These are phyloP conservation scores for Dolichopus griseipennis DNA, from an alignment of 2,888 invertebrate species.

Conservation along the genomic window DNA sequence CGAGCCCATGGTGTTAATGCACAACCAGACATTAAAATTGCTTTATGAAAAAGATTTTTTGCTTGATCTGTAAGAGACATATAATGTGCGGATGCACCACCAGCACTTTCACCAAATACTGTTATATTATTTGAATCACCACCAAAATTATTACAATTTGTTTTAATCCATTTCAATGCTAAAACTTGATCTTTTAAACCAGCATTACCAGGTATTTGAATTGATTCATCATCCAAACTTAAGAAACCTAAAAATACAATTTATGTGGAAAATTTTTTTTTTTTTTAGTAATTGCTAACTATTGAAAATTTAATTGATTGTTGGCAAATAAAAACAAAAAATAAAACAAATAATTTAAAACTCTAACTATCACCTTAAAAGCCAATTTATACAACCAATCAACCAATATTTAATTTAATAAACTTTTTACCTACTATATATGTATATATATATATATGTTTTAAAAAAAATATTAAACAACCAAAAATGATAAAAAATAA, in stretches of 20 bases:
- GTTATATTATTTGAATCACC: conserved; percentile 48
- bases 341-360: too few relatives aligned
- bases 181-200: conserved; percentile 48
- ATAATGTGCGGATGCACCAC: conserved; percentile 44
- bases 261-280: conserved; percentile 11
- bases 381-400: too few relatives aligned
- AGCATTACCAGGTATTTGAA: conserved; percentile 48
- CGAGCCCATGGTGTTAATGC: conserved; percentile 35
- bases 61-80: conserved; percentile 44
- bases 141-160: conserved; percentile 45
- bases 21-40: conserved; percentile 38
- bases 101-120: conserved; percentile 48
- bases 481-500: too few relatives aligned
- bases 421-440: too few relatives aligned
- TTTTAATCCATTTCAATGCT: conserved; percentile 46
- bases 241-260: conserved; percentile 41
- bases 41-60: conserved; percentile 38
- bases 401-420: too few relatives aligned
- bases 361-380: too few relatives aligned
- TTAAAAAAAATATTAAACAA: too few relatives aligned
- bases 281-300: too few relatives aligned
- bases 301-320: too few relatives aligned
- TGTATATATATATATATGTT: too few relatives aligned
- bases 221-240: conserved; percentile 41
- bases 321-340: too few relatives aligned